These are phyloP conservation scores for Gambusia holbrooki DNA, from an alignment of 2,113 vertebrate genomes.

Conservation along the genomic window DNA sequence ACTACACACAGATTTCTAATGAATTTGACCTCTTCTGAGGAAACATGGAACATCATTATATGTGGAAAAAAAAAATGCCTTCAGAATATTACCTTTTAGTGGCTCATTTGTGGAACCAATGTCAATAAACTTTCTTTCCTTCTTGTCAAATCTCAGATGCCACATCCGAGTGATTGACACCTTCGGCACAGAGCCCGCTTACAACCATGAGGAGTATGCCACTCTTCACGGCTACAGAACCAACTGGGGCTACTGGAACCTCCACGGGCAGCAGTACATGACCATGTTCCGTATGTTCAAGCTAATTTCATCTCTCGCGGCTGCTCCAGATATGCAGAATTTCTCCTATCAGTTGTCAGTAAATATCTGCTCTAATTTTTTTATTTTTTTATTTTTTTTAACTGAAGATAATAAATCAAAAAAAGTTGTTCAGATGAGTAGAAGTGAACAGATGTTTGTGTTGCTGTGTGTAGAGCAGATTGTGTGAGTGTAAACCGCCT, in stretches of 20 bases:
- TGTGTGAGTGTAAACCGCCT: constrained; percentile 22
- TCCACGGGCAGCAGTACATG: constrained; percentile 95
- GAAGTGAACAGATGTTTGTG: not conserved
- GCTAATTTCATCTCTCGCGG: not conserved
- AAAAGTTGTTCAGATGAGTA: not conserved
- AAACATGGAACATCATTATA: not conserved
- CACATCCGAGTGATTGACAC: constrained; percentile 95
- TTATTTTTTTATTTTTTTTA: not conserved
- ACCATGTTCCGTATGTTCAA: constrained; percentile 96
- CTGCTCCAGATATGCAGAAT: not conserved
- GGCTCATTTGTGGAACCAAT: constrained; percentile 10
- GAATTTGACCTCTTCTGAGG: too few species aligned
- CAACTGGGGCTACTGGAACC: constrained; percentile 99
- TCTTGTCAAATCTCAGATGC: constrained; percentile 81
- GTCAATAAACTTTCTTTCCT: constrained; percentile 11
- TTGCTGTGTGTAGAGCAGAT: constrained; percentile 21
- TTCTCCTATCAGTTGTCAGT: not conserved
- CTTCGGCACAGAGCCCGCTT: constrained; percentile 94
- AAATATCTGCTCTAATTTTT: not conserved
- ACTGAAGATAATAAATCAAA: not conserved
- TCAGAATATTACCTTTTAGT: not conserved
- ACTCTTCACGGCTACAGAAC: constrained; percentile 92
- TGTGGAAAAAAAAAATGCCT: not conserved
- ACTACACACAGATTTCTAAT: too few species aligned
- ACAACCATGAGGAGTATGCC: constrained; percentile 97